Evolutionary conservation across 2,113 vertebrate species (phyloP).

Genomic region (Electrona antarctica): DNA sequence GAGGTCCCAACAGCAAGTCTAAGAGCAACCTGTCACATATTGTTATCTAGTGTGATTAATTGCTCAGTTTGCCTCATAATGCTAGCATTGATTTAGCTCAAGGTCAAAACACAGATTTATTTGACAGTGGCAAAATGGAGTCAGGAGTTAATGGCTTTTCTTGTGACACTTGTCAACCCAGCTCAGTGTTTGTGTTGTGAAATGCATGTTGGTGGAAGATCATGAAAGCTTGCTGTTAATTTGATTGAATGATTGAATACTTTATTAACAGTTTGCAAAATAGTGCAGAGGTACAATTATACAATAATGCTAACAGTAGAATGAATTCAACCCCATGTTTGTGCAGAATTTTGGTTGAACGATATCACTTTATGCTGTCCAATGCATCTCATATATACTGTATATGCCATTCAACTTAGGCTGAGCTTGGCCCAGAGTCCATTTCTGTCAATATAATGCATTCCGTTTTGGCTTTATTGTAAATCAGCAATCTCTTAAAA

Average conservation of each 20-base stretch:
- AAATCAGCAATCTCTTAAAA: constrained; percentile 22
- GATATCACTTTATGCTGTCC: constrained; percentile 3
- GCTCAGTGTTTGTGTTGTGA: constrained; percentile 45
- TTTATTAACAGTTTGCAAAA: not conserved
- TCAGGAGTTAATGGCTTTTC: constrained; percentile 46
- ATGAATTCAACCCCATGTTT: too few species aligned
- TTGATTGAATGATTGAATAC: too few species aligned
- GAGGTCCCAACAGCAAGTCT: constrained; percentile 19
- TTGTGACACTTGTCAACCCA: constrained; percentile 48
- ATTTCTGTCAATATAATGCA: constrained; percentile 28
- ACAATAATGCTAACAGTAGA: too few species aligned
- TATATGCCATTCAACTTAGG: constrained; percentile 35
- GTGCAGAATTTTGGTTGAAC: too few species aligned
- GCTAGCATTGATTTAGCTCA: constrained; percentile 39
- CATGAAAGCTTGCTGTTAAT: too few species aligned
- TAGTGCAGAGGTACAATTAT: constrained; percentile 2
- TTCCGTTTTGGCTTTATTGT: constrained; percentile 33
- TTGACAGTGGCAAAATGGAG: constrained; percentile 43
- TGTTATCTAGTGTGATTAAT: constrained; percentile 58
- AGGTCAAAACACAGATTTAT: constrained; percentile 54
- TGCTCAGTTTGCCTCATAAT: constrained; percentile 24
- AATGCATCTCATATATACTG: constrained; percentile 8
- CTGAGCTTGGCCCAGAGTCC: not conserved
- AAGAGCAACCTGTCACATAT: constrained; percentile 53
- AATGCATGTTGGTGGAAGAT: not conserved